These are phyloP conservation scores for Spongilla lacustris DNA, from an alignment of 37 sponge, comb jelly and placozoan genomes.

Conservation along the genomic window DNA sequence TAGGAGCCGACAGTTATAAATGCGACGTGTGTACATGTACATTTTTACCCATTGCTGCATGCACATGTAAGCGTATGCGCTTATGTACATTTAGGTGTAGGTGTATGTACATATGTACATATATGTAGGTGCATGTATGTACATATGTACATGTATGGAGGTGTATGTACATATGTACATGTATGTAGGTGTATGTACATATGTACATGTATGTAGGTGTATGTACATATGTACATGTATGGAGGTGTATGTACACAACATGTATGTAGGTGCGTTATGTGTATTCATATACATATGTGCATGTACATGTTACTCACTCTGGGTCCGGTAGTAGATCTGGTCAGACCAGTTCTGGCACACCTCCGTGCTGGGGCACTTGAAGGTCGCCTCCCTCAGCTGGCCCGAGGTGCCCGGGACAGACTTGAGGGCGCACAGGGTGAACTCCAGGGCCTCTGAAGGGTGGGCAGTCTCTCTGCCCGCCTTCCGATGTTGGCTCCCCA, in stretches of 20 bases:
- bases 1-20: too few relatives aligned
- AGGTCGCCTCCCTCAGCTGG: constrained; percentile 29
- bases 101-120: neutral
- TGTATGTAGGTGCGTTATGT: too few relatives aligned
- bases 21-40: neutral
- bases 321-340: constrained; percentile 52
- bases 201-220: neutral
- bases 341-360: constrained; percentile 57
- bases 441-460: neutral
- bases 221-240: neutral
- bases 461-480: neutral
- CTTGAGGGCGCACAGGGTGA: constrained; percentile 57
- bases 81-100: neutral
- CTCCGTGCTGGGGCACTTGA: constrained; percentile 21
- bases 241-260: neutral
- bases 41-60: neutral
- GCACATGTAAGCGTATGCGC: neutral
- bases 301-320: constrained; percentile 34
- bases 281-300: neutral
- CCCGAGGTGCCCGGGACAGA: constrained; percentile 44
- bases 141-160: neutral
- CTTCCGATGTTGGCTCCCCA: neutral
- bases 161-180: neutral
- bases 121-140: too few relatives aligned
- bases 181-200: constrained; percentile 2